Evolutionary conservation across 1,140 invertebrate genomes (phyloP).

Genomic region (Meteorus sp.): DNA sequence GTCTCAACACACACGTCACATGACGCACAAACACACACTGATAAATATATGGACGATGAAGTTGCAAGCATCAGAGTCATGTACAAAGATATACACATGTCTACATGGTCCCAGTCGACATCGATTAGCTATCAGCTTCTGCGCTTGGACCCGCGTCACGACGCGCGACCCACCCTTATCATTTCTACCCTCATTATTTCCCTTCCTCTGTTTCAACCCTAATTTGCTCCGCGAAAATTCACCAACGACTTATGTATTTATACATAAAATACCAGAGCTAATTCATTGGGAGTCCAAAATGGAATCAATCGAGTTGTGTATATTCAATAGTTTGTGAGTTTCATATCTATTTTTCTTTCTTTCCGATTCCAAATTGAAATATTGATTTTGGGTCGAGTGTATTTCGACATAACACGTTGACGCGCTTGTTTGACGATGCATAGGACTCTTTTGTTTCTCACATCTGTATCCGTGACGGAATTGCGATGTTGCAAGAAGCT

Average conservation of each 20-base stretch:
- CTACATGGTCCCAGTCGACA: conserved; percentile 23
- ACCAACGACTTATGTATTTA: no score
- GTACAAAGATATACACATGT: conserved; percentile 7
- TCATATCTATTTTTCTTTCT: no score
- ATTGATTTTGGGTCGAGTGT: conserved; percentile 27
- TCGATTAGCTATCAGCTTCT: conserved; percentile 34
- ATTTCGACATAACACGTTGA: conserved; percentile 18
- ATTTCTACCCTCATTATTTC: conserved; percentile 1
- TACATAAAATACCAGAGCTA: no score
- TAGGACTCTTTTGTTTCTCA: conserved; percentile 1
- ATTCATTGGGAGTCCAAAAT: no score
- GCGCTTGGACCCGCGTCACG: conserved; percentile 26
- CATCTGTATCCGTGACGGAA: conserved; percentile 14
- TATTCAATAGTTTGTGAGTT: no score
- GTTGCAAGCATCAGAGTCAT: background rate
- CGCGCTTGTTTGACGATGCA: conserved; percentile 12
- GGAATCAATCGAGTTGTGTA: no score
- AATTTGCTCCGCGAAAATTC: no score
- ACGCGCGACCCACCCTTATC: conserved; percentile 12
- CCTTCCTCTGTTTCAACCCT: background rate
- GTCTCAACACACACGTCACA: background rate
- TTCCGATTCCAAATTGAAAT: conserved; percentile 26
- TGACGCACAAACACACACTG: conserved; percentile 19
- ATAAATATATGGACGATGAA: conserved; percentile 26
- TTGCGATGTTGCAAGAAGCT: background rate